Percentiles rank a stretch among this genome's conserved stretches.
phyloP scores from a whole-genome alignment of 2,888 invertebrate species.

The Stenichneumon culpator region DNA sequence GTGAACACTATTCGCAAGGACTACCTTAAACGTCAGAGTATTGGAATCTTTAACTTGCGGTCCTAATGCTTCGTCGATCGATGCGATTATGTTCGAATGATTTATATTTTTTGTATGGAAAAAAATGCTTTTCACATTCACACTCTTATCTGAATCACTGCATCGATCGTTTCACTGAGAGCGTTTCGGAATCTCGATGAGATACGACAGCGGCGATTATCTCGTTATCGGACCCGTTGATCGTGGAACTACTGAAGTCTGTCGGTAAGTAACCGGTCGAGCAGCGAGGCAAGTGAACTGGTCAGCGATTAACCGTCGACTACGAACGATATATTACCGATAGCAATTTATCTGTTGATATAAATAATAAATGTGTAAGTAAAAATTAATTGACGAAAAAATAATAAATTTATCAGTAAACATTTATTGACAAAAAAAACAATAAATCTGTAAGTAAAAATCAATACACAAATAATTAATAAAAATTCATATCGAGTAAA shows the following conservation, averaged over 20 bases:
- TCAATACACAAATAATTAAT: no score
- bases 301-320: background rate
- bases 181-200: background rate
- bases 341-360: background rate
- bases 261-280: background rate
- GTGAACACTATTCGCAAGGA: no score
- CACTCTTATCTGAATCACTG: background rate
- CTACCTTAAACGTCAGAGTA: no score
- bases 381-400: no score
- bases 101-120: no score
- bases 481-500: background rate
- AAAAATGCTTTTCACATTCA: background rate
- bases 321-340: background rate
- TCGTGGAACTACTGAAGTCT: background rate
- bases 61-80: conserved; percentile 1
- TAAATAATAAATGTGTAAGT: no score
- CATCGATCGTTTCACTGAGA: background rate
- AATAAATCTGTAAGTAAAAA: no score
- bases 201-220: background rate
- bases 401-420: background rate
- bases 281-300: background rate
- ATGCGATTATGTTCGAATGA: background rate
- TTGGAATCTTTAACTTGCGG: no score
- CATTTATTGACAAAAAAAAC: no score
- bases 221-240: background rate